These are phyloP conservation scores for Eriosoma lanigerum DNA, from an alignment of 1,140 invertebrate genomes.

Conservation along the genomic window DNA sequence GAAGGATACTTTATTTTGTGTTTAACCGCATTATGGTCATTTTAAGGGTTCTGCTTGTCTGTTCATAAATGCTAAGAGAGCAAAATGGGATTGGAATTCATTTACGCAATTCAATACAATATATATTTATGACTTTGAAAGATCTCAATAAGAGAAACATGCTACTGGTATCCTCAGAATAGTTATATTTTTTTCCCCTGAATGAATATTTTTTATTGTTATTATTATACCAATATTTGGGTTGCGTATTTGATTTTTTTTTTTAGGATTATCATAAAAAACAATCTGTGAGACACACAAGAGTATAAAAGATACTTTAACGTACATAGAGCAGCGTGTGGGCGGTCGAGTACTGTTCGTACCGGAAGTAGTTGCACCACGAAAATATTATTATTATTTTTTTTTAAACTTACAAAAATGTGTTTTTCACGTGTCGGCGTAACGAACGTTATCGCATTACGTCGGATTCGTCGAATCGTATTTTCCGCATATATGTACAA, in stretches of 20 bases:
- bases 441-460: neutral
- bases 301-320: neutral
- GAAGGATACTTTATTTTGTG: neutral
- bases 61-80: neutral
- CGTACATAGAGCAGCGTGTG: slow-evolving; percentile 25
- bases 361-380: neutral
- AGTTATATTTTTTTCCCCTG: neutral
- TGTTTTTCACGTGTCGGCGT: neutral
- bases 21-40: slow-evolving; percentile 38
- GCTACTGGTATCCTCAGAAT: neutral
- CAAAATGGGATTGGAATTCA: neutral
- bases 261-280: neutral
- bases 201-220: no score
- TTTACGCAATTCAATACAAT: slow-evolving; percentile 14
- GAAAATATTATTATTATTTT: neutral
- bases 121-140: neutral
- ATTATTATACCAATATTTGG: slow-evolving; percentile 8
- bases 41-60: slow-evolving; percentile 41
- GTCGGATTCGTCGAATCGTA: no score
- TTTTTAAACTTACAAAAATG: neutral
- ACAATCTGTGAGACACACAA: neutral
- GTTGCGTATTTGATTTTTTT: neutral
- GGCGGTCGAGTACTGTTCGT: neutral
- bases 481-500: no score
- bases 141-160: slow-evolving; percentile 11